Evolutionary conservation across 2,797 vertebrate species (phyloP).

Genomic region (Pyrocephalus nanus): DNA sequence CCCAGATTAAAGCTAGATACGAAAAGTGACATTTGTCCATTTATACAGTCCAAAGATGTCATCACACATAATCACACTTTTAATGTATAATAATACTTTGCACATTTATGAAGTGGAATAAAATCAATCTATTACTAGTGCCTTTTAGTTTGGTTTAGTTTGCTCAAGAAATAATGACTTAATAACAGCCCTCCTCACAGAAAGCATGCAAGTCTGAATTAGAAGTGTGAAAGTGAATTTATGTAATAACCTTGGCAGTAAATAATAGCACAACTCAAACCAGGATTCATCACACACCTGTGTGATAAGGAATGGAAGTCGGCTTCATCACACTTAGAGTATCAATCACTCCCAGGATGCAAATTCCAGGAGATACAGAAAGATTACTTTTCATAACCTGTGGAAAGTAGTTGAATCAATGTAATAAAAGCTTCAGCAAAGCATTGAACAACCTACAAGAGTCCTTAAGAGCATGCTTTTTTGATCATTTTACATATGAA

Average conservation of each 20-base stretch:
- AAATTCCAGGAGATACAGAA: constrained; percentile 61
- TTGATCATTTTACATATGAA: neutral
- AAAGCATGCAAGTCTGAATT: constrained; percentile 49
- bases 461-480: constrained; percentile 8
- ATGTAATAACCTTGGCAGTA: constrained; percentile 70
- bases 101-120: neutral
- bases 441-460: constrained; percentile 10
- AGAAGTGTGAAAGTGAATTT: constrained; percentile 58
- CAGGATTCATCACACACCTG: constrained; percentile 55
- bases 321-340: constrained; percentile 26
- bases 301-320: constrained; percentile 50
- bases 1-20: neutral
- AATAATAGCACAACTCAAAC: constrained; percentile 67
- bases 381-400: constrained; percentile 58
- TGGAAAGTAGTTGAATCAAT: constrained; percentile 55
- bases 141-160: constrained; percentile 44
- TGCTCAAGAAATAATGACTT: constrained; percentile 51
- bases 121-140: neutral
- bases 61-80: constrained; percentile 23
- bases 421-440: constrained; percentile 53
- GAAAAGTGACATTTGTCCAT: neutral
- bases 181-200: constrained; percentile 21
- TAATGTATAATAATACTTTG: constrained; percentile 36
- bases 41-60: constrained; percentile 14
- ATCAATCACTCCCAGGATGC: constrained; percentile 71